Evolutionary conservation across 2,888 invertebrate genomes (phyloP), one percentile per base, ranked within the genome.

Genomic region (Anthrax anthrax): DNA sequence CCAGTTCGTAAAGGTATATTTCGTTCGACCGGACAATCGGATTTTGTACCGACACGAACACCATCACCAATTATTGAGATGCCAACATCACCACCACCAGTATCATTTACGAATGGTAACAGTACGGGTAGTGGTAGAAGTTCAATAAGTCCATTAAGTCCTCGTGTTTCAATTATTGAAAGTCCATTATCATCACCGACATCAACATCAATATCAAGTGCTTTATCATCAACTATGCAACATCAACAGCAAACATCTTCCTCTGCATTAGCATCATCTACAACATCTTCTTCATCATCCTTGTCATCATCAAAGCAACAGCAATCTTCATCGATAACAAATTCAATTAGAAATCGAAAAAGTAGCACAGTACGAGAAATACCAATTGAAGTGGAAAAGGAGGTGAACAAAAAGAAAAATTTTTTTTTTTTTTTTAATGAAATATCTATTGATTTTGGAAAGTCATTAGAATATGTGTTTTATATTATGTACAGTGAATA

Each of bases 1-100:
- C 80, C 82, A 53, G 76, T 84, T 56, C 76, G 74, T 58, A 78
- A 78, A 58, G 77, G 76, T 45, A 66, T 72, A 50, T 71, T 72
- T 53, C 72, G 71, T 38, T 70, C 70, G 51, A 65, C 58, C 51
- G 68, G 64, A 4, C 68, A 64, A 52, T 70, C 69, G 34, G 66
- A 69, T 54, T 68, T 67, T 51, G 58, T 60, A 54, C 63, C 62
- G 39, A 61, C 60, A 18, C 63, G 64, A 42, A 62, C 68, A 45
- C 69, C 68, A 23, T 65, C 64, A 53, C 70, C 70, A 46, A 64
- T 70, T 44, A 60, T 70, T 19, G 70, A 70, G 55, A 67, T 69
- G 63, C 70, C 70, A 12, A 52, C 65, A 16, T 67, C 69, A 16
- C 67, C 68, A 40, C 60, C 64, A 10, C 61, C 59, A 18, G 50